These are phyloP conservation scores for Chrysocyon brachyurus DNA, from an alignment of 2,797 vertebrate species.

Conservation along the genomic window DNA sequence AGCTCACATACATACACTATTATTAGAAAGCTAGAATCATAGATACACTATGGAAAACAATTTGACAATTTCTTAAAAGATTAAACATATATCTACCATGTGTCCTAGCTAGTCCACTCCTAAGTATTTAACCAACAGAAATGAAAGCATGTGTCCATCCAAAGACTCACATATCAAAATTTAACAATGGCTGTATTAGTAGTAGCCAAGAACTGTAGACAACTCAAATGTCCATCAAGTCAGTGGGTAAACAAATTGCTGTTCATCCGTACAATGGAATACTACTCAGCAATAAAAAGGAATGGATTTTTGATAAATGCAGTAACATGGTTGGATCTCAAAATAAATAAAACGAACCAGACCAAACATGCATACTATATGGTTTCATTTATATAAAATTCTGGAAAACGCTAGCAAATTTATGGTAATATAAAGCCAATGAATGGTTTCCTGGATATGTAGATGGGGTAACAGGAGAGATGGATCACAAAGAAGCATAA, in stretches of 20 bases:
- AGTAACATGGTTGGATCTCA: not conserved
- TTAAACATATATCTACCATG: not conserved
- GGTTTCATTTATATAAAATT: not conserved
- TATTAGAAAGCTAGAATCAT: not conserved
- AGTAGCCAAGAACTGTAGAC: not conserved
- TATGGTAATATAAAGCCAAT: not conserved
- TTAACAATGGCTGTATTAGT: not conserved
- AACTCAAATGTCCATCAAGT: not conserved
- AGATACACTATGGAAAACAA: not conserved
- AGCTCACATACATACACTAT: not conserved
- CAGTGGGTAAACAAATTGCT: slow-evolving; percentile 7
- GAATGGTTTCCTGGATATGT: not conserved
- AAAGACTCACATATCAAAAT: not conserved
- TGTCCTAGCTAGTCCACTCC: not conserved
- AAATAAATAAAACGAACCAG: not conserved
- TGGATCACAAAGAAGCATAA: not conserved
- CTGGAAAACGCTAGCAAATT: slow-evolving; percentile 33
- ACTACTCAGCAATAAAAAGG: slow-evolving; percentile 39
- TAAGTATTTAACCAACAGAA: slow-evolving; percentile 18
- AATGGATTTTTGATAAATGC: slow-evolving; percentile 25
- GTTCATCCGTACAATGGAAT: slow-evolving; percentile 25
- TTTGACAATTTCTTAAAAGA: slow-evolving; percentile 5
- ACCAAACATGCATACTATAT: not conserved
- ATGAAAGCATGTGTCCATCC: not conserved
- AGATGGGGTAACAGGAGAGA: not conserved